A percentile compares a stretch with the other conserved stretches of the same genome.
Evolutionary conservation across 2,113 vertebrate species (phyloP).

Genomic region (Bubo blakistoni): DNA sequence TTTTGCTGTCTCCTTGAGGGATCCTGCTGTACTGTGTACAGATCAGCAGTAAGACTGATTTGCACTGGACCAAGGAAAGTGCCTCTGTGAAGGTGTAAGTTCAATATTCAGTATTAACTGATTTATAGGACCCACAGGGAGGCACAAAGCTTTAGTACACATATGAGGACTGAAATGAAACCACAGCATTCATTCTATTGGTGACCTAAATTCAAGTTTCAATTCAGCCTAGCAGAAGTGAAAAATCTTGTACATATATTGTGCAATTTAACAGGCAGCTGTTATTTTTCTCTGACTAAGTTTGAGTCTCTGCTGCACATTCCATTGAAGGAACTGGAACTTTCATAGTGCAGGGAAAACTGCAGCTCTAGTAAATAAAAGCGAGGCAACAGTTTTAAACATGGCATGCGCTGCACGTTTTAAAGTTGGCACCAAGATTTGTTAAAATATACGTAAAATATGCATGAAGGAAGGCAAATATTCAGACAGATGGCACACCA

Average conservation of each 20-base stretch:
- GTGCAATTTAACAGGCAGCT: neutral
- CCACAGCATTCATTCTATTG: neutral
- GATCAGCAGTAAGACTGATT: neutral
- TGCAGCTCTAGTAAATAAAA: neutral
- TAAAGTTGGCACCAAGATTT: neutral
- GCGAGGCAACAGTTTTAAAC: neutral
- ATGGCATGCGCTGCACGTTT: fast-evolving
- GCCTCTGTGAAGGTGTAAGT: neutral
- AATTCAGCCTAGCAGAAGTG: neutral
- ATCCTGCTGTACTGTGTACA: neutral
- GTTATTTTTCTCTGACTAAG: neutral
- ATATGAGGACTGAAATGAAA: neutral
- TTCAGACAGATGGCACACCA: conserved; percentile 12
- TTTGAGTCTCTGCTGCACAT: neutral
- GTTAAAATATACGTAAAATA: neutral
- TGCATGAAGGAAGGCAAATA: neutral
- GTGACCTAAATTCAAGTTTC: neutral
- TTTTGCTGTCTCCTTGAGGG: neutral
- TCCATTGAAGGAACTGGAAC: neutral
- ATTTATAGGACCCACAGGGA: neutral
- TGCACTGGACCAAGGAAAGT: neutral
- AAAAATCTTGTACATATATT: neutral
- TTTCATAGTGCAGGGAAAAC: neutral
- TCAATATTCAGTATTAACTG: neutral
- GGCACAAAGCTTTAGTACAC: neutral